A percentile compares a stretch with the other conserved stretches of the same genome.
phyloP scores from a whole-genome alignment of 2,888 invertebrate genomes.

The Drosophila buzzatii region DNA sequence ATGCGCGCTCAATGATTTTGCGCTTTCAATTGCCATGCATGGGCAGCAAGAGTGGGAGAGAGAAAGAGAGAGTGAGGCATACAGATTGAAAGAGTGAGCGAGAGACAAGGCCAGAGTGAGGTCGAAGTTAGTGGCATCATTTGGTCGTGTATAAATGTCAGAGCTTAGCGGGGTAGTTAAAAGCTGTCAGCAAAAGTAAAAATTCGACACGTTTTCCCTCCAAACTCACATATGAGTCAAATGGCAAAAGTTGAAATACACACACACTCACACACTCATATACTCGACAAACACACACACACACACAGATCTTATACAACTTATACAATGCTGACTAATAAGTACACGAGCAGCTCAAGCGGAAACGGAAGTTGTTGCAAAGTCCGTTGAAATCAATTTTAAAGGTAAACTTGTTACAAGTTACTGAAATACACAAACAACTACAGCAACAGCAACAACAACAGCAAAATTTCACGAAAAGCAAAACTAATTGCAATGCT shows the following conservation, averaged over 20 bases:
- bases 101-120: neutral
- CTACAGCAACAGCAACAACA: constrained; percentile 21
- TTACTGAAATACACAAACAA: constrained; percentile 25
- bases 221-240: constrained; percentile 27
- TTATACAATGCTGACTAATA: constrained; percentile 58
- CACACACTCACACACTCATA: constrained; percentile 18
- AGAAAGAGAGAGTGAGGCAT: too few species aligned
- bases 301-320: constrained; percentile 20
- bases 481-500: constrained; percentile 70
- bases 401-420: constrained; percentile 72
- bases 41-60: neutral
- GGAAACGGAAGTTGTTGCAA: constrained; percentile 78
- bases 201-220: constrained; percentile 36
- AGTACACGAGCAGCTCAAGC: constrained; percentile 57
- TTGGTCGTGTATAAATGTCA: constrained; percentile 56
- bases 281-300: constrained; percentile 1
- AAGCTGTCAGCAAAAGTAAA: constrained; percentile 44
- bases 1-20: constrained; percentile 69
- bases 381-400: constrained; percentile 78
- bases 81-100: neutral
- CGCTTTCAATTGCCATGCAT: constrained; percentile 28
- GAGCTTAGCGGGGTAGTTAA: constrained; percentile 36
- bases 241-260: constrained; percentile 56
- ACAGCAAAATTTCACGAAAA: constrained; percentile 21
- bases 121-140: neutral